Conservation (phyloP, 92 coral and sea anemone genomes). For the Scolanthus callimorphus region DNA sequence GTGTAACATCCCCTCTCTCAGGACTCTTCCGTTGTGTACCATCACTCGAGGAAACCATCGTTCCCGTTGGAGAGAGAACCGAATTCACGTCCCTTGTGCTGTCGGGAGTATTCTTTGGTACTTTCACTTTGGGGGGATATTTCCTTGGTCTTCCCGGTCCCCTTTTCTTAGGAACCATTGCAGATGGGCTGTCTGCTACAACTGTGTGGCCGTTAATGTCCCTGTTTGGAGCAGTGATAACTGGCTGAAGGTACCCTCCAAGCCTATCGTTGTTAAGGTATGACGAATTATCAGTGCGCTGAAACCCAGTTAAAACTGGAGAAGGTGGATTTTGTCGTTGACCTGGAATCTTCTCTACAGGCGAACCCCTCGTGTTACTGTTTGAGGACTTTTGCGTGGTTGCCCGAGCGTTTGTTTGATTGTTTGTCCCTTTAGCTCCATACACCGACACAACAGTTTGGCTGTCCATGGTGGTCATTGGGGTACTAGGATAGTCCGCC, state of each 20-base stretch:
- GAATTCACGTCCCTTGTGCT: slow-evolving; percentile 13
- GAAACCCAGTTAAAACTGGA: neutral
- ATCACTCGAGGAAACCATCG: slow-evolving; percentile 18
- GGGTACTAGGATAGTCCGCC: neutral
- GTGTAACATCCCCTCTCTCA: neutral
- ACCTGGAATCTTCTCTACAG: neutral
- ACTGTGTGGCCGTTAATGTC: neutral
- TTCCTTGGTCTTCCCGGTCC: slow-evolving; percentile 35
- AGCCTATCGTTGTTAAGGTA: slow-evolving; percentile 3
- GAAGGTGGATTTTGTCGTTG: neutral
- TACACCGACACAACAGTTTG: neutral
- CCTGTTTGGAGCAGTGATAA: slow-evolving; percentile 11
- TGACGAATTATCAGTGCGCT: neutral
- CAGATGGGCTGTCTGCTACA: slow-evolving; percentile 32
- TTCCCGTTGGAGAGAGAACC: slow-evolving; percentile 20
- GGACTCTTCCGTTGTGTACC: neutral
- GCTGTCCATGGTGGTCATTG: neutral
- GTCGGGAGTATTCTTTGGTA: slow-evolving; percentile 4
- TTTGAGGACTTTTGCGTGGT: neutral
- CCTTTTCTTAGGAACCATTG: slow-evolving; percentile 12
- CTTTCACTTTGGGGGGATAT: slow-evolving; percentile 24
- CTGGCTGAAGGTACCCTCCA: neutral
- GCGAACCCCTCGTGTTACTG: neutral
- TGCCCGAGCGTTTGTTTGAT: neutral
- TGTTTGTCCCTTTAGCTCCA: neutral